These are phyloP conservation scores for Oscheius sp. DNA, from an alignment of 2,888 invertebrate genomes.

Conservation along the genomic window DNA sequence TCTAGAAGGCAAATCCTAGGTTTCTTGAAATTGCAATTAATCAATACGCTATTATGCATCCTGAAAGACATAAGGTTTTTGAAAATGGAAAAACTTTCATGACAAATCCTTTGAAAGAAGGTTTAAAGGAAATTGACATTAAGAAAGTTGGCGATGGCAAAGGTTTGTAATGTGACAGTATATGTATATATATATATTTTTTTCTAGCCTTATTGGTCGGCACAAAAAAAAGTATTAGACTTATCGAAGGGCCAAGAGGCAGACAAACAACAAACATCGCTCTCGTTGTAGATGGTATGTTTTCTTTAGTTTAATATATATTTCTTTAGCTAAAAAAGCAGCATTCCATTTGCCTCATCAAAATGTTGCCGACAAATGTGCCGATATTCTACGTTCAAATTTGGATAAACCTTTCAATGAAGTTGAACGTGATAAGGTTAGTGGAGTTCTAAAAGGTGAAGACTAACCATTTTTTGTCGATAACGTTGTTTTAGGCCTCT, in stretches of 20 bases:
- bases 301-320: background rate
- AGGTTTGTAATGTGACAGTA: too few species aligned
- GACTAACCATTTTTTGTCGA: background rate
- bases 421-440: background rate
- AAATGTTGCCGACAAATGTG: conserved; percentile 23
- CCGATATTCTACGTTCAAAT: background rate
- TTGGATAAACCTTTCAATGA: background rate
- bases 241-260: conserved; percentile 43
- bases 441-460: conserved; percentile 36
- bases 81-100: conserved; percentile 46
- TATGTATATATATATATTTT: too few species aligned
- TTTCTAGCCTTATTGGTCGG: too few species aligned
- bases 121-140: conserved; percentile 29
- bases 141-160: conserved; percentile 45
- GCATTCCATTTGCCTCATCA: conserved; percentile 39
- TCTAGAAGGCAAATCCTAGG: conserved; percentile 32
- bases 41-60: conserved; percentile 17
- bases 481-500: background rate
- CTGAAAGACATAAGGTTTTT: conserved; percentile 31
- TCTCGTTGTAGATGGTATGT: conserved; percentile 39
- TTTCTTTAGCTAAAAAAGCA: conserved; percentile 40
- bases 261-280: conserved; percentile 35
- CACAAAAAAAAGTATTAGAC: conserved; percentile 36
- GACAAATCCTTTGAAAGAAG: conserved; percentile 24
- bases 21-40: conserved; percentile 17